These are phyloP conservation scores for Tretioscincus oriximinensis DNA, from an alignment of 2,113 vertebrate species.

Conservation along the genomic window DNA sequence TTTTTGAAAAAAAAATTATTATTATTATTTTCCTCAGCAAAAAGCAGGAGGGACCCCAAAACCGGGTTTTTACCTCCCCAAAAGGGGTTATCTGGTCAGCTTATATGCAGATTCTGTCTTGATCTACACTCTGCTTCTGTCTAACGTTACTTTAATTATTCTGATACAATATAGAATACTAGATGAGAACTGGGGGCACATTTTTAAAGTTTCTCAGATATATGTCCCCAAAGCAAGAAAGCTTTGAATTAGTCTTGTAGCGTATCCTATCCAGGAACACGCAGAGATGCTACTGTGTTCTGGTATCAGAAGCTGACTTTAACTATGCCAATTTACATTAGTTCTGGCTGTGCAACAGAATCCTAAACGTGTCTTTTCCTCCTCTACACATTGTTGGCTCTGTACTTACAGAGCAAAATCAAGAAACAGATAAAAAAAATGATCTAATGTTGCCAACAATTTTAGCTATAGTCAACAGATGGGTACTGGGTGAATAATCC, in stretches of 20 bases:
- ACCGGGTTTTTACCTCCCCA: too few species aligned
- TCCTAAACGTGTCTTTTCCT: neutral
- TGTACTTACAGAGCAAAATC: neutral
- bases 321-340: neutral
- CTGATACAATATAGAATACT: too few species aligned
- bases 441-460: neutral
- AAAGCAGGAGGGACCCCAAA: too few species aligned
- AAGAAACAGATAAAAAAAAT: neutral
- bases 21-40: too few species aligned
- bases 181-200: too few species aligned
- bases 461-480: neutral
- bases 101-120: too few species aligned
- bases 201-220: too few species aligned
- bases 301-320: neutral
- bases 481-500: constrained; percentile 3
- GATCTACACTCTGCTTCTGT: too few species aligned
- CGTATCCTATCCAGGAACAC: neutral
- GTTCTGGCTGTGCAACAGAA: neutral
- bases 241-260: neutral
- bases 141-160: too few species aligned
- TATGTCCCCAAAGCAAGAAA: neutral
- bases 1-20: too few species aligned
- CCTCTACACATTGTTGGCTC: neutral
- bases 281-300: too few species aligned
- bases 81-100: too few species aligned